phyloP scores from a whole-genome alignment of 2,888 invertebrate genomes.

The Rhorus exstirpatorius region DNA sequence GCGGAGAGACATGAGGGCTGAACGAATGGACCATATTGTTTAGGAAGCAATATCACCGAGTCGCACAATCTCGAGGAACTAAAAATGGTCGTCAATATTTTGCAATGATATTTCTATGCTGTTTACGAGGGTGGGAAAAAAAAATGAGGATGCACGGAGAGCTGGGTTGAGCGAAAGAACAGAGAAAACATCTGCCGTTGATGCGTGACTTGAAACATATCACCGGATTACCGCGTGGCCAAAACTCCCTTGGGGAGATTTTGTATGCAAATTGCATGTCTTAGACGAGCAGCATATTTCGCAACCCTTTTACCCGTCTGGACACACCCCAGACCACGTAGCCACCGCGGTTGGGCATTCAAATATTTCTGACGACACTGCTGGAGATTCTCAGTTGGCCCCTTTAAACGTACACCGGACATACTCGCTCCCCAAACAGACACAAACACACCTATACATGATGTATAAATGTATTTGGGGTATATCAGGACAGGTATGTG shows the following conservation, averaged over 20 bases:
- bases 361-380: conserved; percentile 63
- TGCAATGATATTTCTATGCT: too few species aligned
- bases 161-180: neutral
- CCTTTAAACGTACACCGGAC: conserved; percentile 20
- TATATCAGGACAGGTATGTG: conserved; percentile 54
- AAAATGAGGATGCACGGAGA: too few species aligned
- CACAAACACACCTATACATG: neutral
- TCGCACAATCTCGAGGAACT: too few species aligned
- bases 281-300: conserved; percentile 69
- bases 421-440: too few species aligned
- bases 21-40: too few species aligned
- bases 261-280: conserved; percentile 74
- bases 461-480: conserved; percentile 46
- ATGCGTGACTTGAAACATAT: neutral
- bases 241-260: conserved; percentile 72
- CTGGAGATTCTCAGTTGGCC: neutral
- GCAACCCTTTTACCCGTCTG: conserved; percentile 45
- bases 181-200: neutral
- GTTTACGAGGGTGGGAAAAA: too few species aligned
- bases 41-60: too few species aligned
- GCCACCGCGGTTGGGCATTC: conserved; percentile 46
- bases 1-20: too few species aligned
- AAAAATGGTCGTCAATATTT: too few species aligned
- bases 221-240: too few species aligned
- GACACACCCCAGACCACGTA: conserved; percentile 46